phyloP scores from a whole-genome alignment of 2,888 invertebrate genomes.

The Nysson spinosus region DNA sequence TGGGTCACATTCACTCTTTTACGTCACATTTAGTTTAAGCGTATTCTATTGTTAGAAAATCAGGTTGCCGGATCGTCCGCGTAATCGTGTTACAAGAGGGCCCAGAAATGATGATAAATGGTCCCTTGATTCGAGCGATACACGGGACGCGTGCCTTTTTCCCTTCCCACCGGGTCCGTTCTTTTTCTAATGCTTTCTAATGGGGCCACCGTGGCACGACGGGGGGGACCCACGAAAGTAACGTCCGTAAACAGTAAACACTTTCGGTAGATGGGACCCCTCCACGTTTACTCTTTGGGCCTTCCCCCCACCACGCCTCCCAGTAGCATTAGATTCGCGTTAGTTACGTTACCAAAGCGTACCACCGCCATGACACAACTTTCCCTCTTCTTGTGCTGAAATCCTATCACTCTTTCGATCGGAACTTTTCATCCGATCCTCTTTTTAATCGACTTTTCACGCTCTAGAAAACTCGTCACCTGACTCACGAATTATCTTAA shows the following conservation, averaged over 20 bases:
- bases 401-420: background rate
- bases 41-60: too few relatives aligned
- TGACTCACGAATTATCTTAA: too few relatives aligned
- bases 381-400: conserved; percentile 20
- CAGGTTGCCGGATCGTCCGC: too few relatives aligned
- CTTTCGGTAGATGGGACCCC: conserved; percentile 58
- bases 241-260: conserved; percentile 64
- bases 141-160: background rate
- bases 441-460: too few relatives aligned
- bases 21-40: too few relatives aligned
- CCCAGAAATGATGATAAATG: too few relatives aligned
- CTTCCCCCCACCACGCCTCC: conserved; percentile 16
- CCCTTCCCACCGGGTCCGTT: background rate
- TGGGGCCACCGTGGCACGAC: conserved; percentile 46
- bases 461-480: too few relatives aligned
- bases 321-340: conserved; percentile 65
- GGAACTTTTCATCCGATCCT: background rate
- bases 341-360: too few relatives aligned
- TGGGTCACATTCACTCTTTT: too few relatives aligned
- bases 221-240: conserved; percentile 48
- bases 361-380: conserved; percentile 18
- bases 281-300: conserved; percentile 29
- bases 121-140: too few relatives aligned
- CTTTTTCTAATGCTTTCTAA: conserved; percentile 29
- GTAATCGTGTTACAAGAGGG: too few relatives aligned